Percentiles rank a stretch among this genome's conserved stretches.
These are phyloP conservation scores for Gnatocerus cornutus DNA, from an alignment of 2,888 invertebrate genomes.

Conservation along the genomic window DNA sequence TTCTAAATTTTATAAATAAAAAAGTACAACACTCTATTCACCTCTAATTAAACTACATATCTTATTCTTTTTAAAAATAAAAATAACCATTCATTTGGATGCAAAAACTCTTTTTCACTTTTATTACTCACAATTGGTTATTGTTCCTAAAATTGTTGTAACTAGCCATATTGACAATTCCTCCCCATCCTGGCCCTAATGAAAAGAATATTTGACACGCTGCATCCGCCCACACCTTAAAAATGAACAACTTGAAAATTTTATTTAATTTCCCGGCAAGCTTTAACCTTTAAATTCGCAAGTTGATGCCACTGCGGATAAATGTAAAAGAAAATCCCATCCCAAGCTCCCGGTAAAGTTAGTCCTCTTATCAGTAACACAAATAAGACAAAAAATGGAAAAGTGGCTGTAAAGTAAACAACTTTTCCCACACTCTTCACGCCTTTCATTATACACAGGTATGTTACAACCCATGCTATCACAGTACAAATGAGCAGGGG, in stretches of 20 bases:
- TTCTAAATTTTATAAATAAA: too few relatives aligned
- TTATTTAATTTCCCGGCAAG: neutral
- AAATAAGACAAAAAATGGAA: constrained; percentile 84
- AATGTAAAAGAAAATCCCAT: constrained; percentile 85
- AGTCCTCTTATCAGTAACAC: constrained; percentile 84
- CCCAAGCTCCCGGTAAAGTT: constrained; percentile 85
- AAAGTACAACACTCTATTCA: too few relatives aligned
- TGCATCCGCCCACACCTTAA: constrained; percentile 93
- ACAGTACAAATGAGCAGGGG: constrained; percentile 83
- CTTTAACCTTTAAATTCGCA: constrained; percentile 79
- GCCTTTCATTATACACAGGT: constrained; percentile 89
- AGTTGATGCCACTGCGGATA: constrained; percentile 86
- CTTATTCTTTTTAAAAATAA: too few relatives aligned
- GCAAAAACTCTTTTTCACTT: too few relatives aligned
- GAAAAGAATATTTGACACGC: constrained; percentile 95
- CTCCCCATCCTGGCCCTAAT: constrained; percentile 91
- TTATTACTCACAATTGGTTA: constrained; percentile 75
- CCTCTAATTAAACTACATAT: too few relatives aligned
- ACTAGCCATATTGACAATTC: constrained; percentile 89
- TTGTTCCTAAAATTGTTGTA: constrained; percentile 86
- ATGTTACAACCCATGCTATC: constrained; percentile 86
- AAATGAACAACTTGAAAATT: constrained; percentile 17
- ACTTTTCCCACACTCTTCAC: constrained; percentile 92
- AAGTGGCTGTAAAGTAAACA: constrained; percentile 91
- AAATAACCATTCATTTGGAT: too few relatives aligned